Evolutionary conservation across 2,888 invertebrate genomes (phyloP).

Genomic region (Lamellibrachia satsuma): DNA sequence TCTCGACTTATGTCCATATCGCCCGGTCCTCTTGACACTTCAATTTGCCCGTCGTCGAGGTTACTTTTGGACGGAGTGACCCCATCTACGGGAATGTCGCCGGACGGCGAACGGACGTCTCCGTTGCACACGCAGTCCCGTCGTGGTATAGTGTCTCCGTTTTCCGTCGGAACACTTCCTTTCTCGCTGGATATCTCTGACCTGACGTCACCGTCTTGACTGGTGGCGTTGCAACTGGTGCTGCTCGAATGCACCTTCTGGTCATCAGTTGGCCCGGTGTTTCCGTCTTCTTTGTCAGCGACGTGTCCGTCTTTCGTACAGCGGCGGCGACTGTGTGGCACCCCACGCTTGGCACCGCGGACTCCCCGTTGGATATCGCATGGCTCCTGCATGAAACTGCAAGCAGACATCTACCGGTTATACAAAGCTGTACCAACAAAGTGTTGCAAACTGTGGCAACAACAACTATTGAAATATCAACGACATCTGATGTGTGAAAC

Average conservation of each 20-base stretch:
- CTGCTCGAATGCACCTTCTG: background rate
- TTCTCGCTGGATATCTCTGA: background rate
- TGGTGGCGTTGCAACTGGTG: background rate
- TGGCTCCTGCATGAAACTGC: conserved; percentile 37
- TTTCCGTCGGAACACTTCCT: background rate
- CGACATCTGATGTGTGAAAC: too few species aligned
- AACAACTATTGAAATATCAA: background rate
- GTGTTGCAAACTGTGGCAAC: background rate
- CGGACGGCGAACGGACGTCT: background rate
- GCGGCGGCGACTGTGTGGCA: conserved; percentile 34
- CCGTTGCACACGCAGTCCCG: background rate
- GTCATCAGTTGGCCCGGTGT: background rate
- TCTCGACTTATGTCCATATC: background rate
- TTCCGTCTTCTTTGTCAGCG: background rate
- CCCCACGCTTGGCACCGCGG: conserved; percentile 40
- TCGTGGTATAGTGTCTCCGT: background rate
- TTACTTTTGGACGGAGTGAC: background rate
- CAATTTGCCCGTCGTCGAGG: background rate
- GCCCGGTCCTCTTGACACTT: background rate
- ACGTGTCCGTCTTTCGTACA: background rate
- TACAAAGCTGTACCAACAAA: background rate
- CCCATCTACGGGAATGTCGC: background rate
- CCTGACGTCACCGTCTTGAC: background rate
- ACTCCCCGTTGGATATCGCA: conserved; percentile 35
- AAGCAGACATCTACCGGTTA: background rate